Base-by-base conservation (phyloP, 2,113 vertebrate species). In the Cephalopholis sonnerati region DNA sequence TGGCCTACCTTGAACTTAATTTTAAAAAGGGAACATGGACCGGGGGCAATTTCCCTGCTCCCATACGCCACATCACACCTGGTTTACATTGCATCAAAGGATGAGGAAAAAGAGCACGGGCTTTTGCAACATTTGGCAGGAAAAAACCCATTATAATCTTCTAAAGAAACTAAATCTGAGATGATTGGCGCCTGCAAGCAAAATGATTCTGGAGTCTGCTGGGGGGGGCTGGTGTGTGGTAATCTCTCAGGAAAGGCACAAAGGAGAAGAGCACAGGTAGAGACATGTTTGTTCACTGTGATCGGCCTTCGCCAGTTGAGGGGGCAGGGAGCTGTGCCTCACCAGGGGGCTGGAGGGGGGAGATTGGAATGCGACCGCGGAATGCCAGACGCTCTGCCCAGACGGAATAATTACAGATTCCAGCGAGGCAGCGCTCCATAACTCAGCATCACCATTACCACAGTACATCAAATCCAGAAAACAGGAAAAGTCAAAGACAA, bases 381-480 rank as follows among this genome's bases (percentile, higher is more conserved):
- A 93, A 95, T 95, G 93, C 93, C 93, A 94, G 92, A 94, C 91
- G 29, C 89, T 89, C 88, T 93, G 83, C 88, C 93, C 91, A 94
- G 91, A 93, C 90, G 11, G 90, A 91, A 92, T 93, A 94, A 94
- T 94, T 93, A 90, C 87, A 89, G 93, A 93, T 92, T 93, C 91
- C 91, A 92, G 78, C 62, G 81, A 91, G 74, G 90, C 89, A 90
- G 79, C 3, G 27, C 82, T 79, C 91, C 77, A 84, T 79, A 91
- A 90, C 77, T 82, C 77, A 66, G 78, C 78, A 89, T 80, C 79
- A 87, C 63, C 64, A 72, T 64, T 78, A 83, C 85, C 81, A 27
- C 74, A 84, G 74, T 20, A 64, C 39, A 76, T 67, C 24, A 69
- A 79, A 74, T 24, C 12, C n/a, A 67, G 13, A 74, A 85, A 83